Percentiles rank a stretch among this genome's conserved stretches.
Evolutionary conservation across 2,797 vertebrate genomes (phyloP).

Genomic region (Schizothorax lantsangensis): DNA sequence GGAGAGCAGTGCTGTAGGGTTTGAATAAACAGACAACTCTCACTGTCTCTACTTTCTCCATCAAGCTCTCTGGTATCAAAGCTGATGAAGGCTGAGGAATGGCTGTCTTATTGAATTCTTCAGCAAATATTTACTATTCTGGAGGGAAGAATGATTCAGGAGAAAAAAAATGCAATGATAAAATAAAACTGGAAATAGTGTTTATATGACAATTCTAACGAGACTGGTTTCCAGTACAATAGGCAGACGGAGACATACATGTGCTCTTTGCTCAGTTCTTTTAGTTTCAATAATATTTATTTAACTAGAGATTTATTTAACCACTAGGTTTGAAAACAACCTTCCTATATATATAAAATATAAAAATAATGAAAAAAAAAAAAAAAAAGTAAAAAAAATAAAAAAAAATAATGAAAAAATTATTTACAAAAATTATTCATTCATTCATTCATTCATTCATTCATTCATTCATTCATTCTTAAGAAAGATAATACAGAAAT

Average conservation of each 20-base stretch:
- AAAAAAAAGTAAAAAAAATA: too few species aligned
- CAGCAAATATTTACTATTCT: constrained; percentile 44
- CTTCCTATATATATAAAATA: too few species aligned
- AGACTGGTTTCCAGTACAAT: background rate
- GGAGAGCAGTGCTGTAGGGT: constrained; percentile 58
- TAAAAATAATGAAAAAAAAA: too few species aligned
- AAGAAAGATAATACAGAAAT: too few species aligned
- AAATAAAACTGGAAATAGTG: background rate
- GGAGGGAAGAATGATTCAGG: background rate
- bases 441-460: too few species aligned
- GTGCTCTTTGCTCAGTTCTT: background rate
- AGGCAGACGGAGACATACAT: background rate
- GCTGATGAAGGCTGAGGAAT: constrained; percentile 44
- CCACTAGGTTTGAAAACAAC: background rate
- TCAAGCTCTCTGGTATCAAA: constrained; percentile 51
- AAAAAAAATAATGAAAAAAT: too few species aligned
- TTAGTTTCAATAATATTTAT: background rate
- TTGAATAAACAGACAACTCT: constrained; percentile 60
- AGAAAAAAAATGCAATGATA: constrained; percentile 2
- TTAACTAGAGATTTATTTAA: background rate
- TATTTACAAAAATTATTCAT: too few species aligned
- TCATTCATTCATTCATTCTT: too few species aligned
- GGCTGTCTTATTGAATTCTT: constrained; percentile 16
- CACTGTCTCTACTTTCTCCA: constrained; percentile 48
- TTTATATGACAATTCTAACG: background rate